Conservation (phyloP, 53 echinoderm and acorn worm genomes). For the Echinometra lucunter region DNA sequence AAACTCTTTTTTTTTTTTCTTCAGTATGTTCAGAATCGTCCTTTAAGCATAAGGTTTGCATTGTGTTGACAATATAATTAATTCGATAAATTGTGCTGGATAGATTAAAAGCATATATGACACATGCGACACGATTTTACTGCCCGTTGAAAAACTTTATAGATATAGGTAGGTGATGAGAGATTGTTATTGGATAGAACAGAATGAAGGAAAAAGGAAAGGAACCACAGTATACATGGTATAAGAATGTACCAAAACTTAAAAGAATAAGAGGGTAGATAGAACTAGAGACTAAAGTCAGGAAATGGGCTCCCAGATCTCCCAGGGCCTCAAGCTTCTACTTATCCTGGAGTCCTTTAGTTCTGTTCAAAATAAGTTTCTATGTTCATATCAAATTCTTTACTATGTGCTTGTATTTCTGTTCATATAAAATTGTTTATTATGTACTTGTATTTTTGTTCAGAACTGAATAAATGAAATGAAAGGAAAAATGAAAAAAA, state of each 20-base stretch:
- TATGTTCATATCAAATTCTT: too few relatives aligned
- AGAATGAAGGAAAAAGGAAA: neutral
- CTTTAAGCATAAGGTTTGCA: neutral
- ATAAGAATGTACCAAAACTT: too few relatives aligned
- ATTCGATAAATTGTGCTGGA: neutral
- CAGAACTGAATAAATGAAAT: too few relatives aligned
- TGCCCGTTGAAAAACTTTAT: neutral
- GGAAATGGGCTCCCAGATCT: too few relatives aligned
- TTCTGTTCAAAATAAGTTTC: too few relatives aligned
- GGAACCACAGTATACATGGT: neutral
- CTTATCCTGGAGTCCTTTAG: too few relatives aligned
- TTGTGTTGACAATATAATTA: neutral
- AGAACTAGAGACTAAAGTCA: neutral
- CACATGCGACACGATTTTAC: neutral
- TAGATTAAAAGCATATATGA: neutral
- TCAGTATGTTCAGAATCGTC: neutral
- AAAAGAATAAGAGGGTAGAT: neutral
- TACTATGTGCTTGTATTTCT: too few relatives aligned
- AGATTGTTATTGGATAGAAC: neutral
- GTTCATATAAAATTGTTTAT: too few relatives aligned
- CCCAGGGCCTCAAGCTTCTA: too few relatives aligned
- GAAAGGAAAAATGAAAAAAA: too few relatives aligned
- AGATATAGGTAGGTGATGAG: neutral
- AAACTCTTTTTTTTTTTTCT: too few relatives aligned
- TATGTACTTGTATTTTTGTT: too few relatives aligned